Evolutionary conservation across 2,113 vertebrate genomes (phyloP).

Genomic region (Phyllostomus hastatus): DNA sequence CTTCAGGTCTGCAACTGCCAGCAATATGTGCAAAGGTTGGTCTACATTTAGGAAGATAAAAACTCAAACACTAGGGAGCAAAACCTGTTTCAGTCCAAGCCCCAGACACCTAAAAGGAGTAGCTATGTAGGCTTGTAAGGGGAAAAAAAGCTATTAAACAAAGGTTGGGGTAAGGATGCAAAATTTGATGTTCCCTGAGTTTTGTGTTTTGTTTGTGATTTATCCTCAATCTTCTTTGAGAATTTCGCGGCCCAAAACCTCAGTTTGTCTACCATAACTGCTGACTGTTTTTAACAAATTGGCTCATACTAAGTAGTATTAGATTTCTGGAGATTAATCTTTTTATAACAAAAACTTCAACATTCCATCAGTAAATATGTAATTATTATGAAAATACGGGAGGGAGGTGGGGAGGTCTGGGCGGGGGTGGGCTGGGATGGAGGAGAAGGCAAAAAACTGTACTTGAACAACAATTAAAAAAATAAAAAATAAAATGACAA

Average conservation of each 20-base stretch:
- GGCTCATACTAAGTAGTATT: neutral
- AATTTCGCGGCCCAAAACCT: neutral
- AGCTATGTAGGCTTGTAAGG: no score
- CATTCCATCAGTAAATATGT: neutral
- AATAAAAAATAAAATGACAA: no score
- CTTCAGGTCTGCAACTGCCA: neutral
- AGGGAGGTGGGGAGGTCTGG: no score
- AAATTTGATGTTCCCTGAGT: neutral
- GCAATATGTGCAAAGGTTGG: neutral
- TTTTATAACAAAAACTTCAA: neutral
- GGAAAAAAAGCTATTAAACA: neutral
- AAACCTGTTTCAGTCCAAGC: neutral
- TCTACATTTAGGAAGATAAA: neutral
- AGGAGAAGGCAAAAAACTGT: no score
- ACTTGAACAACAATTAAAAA: no score
- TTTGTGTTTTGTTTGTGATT: neutral
- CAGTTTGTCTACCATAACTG: neutral
- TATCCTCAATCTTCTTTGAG: neutral
- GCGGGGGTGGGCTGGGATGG: no score
- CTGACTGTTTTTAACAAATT: neutral
- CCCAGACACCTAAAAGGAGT: neutral
- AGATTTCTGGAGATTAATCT: neutral
- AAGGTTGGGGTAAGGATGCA: neutral
- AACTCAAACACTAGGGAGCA: neutral
- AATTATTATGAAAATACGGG: neutral